Evolutionary conservation across 2,888 invertebrate species (phyloP).

Genomic region (Archips crataeganus): DNA sequence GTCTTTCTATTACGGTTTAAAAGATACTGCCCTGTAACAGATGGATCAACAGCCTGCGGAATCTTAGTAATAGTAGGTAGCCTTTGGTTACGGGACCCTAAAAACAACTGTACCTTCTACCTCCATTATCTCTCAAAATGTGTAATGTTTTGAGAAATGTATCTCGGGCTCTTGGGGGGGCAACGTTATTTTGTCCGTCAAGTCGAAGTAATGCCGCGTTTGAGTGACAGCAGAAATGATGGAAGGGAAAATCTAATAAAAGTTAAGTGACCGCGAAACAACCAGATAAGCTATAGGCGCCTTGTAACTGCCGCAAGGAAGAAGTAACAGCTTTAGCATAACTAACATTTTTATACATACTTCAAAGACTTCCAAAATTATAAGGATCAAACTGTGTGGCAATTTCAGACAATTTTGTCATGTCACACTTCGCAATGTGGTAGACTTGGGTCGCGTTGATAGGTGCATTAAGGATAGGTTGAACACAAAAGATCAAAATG

Average conservation of each 20-base stretch:
- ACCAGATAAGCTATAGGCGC: constrained; percentile 38
- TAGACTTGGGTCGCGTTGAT: constrained; percentile 6
- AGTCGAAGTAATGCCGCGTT: constrained; percentile 35
- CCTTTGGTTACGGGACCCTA: neutral
- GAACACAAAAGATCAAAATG: constrained; percentile 38
- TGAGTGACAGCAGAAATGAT: constrained; percentile 40
- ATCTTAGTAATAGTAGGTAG: too few species aligned
- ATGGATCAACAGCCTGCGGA: too few species aligned
- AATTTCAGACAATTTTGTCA: constrained; percentile 10
- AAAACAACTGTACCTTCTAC: neutral
- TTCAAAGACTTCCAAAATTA: constrained; percentile 10
- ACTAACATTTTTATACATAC: constrained; percentile 27
- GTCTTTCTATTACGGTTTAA: too few species aligned
- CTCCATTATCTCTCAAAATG: neutral
- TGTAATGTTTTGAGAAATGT: neutral
- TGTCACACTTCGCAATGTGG: constrained; percentile 15
- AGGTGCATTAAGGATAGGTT: constrained; percentile 30
- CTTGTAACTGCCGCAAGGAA: constrained; percentile 31
- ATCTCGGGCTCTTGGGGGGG: neutral
- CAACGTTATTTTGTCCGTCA: constrained; percentile 30
- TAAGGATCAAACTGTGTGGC: neutral
- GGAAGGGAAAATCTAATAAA: constrained; percentile 42
- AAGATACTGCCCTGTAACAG: too few species aligned
- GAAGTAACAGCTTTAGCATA: constrained; percentile 14
- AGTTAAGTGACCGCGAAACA: constrained; percentile 42